A percentile compares a stretch with the other conserved stretches of the same genome.
Evolutionary conservation across 1,140 invertebrate species (phyloP).

Genomic region (Heliothis virescens): DNA sequence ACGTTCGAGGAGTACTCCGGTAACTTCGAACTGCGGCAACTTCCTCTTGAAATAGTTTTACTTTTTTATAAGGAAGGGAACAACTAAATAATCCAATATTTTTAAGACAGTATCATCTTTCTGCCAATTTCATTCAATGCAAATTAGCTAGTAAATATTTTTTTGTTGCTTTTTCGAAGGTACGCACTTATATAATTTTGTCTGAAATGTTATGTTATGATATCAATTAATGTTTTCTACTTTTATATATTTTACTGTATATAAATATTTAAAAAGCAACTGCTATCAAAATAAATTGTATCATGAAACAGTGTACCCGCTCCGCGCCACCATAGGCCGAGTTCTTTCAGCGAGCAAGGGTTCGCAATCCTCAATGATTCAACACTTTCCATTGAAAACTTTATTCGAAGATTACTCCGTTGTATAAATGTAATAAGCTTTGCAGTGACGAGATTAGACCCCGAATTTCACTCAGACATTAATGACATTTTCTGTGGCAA

Average conservation of each 20-base stretch:
- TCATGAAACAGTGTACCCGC: conserved; percentile 48
- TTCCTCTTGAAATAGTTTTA: not conserved
- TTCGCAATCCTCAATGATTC: conserved; percentile 83
- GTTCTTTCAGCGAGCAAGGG: conserved; percentile 81
- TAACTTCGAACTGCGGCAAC: not conserved
- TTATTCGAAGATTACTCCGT: conserved; percentile 85
- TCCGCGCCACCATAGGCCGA: conserved; percentile 45
- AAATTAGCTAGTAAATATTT: too few species aligned
- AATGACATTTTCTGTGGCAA: conserved; percentile 84
- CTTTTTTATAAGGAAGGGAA: not conserved
- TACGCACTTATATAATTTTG: too few species aligned
- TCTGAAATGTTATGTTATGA: too few species aligned
- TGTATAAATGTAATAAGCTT: conserved; percentile 86
- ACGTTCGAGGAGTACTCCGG: conserved; percentile 46
- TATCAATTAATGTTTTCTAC: too few species aligned
- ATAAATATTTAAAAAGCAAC: not conserved
- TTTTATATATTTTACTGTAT: not conserved
- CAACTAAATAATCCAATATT: too few species aligned
- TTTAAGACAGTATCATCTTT: too few species aligned
- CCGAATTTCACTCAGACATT: conserved; percentile 84
- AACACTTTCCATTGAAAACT: conserved; percentile 85
- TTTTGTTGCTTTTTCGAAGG: too few species aligned
- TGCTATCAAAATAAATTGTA: conserved; percentile 5
- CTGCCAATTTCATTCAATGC: too few species aligned
- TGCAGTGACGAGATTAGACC: conserved; percentile 84